These are phyloP conservation scores for Emys orbicularis DNA, from an alignment of 2,797 vertebrate species.

Conservation along the genomic window DNA sequence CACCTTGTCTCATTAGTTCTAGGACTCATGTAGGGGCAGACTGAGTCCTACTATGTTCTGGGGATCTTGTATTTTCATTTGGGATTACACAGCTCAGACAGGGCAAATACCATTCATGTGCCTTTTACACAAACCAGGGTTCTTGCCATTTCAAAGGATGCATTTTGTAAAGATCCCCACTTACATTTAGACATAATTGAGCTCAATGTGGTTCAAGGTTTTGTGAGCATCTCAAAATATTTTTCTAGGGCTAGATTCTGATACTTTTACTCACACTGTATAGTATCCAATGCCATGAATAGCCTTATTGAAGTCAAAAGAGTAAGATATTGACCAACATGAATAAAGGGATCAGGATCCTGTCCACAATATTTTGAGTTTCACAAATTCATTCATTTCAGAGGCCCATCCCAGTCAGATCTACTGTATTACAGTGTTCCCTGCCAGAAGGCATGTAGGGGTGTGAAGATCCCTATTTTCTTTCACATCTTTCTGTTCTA, in stretches of 20 bases:
- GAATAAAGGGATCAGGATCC: background rate
- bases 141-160: background rate
- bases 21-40: background rate
- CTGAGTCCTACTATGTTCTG: conserved; percentile 2
- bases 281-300: background rate
- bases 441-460: background rate
- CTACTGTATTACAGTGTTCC: fast-evolving
- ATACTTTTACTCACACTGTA: background rate
- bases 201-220: background rate
- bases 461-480: background rate
- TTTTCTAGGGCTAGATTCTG: fast-evolving
- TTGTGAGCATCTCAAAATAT: background rate
- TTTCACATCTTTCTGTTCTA: background rate
- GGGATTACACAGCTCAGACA: background rate
- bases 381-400: background rate
- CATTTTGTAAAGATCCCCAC: background rate
- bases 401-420: background rate
- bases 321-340: background rate
- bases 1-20: too few species aligned
- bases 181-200: background rate
- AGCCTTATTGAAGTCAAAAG: background rate
- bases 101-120: background rate
- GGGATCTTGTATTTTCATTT: conserved; percentile 36
- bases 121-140: background rate
- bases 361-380: background rate